Conservation (phyloP, 2,888 invertebrate species). For the Drosophila fulvimacula region DNA sequence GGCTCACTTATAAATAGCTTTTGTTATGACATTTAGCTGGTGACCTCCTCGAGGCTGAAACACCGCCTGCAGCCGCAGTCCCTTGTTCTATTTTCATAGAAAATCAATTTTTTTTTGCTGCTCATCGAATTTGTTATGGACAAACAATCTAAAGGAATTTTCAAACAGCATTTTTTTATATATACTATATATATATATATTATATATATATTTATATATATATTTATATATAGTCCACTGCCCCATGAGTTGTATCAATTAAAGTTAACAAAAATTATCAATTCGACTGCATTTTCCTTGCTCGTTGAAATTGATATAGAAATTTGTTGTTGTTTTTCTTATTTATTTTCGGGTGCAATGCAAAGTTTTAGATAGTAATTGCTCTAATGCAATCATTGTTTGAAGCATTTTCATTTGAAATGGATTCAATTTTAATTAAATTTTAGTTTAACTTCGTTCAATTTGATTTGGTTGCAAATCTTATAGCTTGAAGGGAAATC, state of each 20-base stretch:
- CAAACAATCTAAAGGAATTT: not conserved
- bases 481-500: too few relatives aligned
- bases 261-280: not conserved
- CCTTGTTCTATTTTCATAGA: conserved; percentile 48
- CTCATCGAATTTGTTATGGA: conserved; percentile 16
- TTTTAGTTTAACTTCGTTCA: not conserved
- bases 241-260: not conserved
- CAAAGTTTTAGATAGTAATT: not conserved
- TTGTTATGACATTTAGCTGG: conserved; percentile 75
- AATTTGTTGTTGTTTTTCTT: not conserved
- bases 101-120: conserved; percentile 52
- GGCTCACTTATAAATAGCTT: conserved; percentile 68
- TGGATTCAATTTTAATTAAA: not conserved
- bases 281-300: not conserved
- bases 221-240: not conserved
- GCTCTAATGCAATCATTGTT: too few relatives aligned
- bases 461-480: not conserved
- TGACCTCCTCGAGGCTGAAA: conserved; percentile 44
- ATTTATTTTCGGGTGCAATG: not conserved
- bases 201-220: not conserved
- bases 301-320: not conserved
- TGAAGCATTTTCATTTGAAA: too few relatives aligned
- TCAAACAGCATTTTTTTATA: not conserved
- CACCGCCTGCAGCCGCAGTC: conserved; percentile 18
- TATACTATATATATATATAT: not conserved